Percentiles rank a stretch among this genome's conserved stretches.
Conservation (phyloP, 2,113 vertebrate genomes). For the Brachypodius melanocephalos region DNA sequence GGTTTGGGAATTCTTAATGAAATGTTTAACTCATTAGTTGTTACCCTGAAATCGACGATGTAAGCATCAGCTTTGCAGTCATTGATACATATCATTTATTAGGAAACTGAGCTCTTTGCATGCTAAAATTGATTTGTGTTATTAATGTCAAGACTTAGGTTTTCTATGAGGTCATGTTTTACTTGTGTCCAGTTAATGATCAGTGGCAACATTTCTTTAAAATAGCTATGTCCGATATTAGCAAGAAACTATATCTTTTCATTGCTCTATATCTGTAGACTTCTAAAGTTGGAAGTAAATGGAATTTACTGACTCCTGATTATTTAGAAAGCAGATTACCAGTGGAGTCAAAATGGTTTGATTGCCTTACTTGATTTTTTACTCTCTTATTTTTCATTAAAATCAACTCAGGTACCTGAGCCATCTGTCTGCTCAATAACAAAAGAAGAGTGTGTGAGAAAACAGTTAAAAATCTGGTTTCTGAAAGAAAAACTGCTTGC, state of each 20-base stretch:
- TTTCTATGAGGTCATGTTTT: not conserved
- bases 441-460: slow-evolving; percentile 10
- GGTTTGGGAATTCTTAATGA: not conserved
- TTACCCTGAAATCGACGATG: not conserved
- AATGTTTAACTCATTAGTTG: not conserved
- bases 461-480: slow-evolving; percentile 14
- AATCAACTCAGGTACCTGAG: slow-evolving; percentile 22
- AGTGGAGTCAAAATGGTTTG: not conserved
- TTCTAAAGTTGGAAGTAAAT: not conserved
- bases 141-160: not conserved
- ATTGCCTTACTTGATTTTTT: not conserved
- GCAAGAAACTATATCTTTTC: not conserved
- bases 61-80: not conserved
- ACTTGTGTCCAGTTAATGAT: not conserved
- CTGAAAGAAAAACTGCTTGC: not conserved
- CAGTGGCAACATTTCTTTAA: not conserved
- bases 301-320: not conserved
- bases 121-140: not conserved
- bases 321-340: not conserved
- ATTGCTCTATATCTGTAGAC: not conserved
- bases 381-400: slow-evolving; percentile 6
- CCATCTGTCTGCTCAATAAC: not conserved
- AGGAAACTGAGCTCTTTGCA: not conserved
- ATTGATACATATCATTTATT: not conserved
- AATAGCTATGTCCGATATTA: not conserved